Percentiles rank a stretch among this genome's conserved stretches.
Conservation (phyloP, 2,888 invertebrate species). For the Pammene aurita region DNA sequence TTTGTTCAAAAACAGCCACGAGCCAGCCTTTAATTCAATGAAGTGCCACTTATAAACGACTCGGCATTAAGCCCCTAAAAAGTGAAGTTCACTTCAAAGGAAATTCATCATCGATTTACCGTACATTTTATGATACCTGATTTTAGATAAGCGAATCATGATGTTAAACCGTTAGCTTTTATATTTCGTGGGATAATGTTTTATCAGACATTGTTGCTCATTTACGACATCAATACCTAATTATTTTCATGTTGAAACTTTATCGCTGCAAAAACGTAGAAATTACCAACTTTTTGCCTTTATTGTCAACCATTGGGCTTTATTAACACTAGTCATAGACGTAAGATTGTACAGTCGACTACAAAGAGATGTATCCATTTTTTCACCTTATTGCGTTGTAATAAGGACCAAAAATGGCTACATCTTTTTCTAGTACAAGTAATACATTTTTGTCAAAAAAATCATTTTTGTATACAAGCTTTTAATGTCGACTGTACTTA, state of each 20-base stretch:
- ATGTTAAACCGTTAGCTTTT: constrained; percentile 48
- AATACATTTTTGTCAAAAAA: too few relatives aligned
- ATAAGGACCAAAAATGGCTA: too few relatives aligned
- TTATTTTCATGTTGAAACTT: background rate
- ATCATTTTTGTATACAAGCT: too few relatives aligned
- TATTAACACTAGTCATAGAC: too few relatives aligned
- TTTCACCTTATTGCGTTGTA: too few relatives aligned
- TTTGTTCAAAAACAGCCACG: background rate
- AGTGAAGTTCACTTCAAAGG: constrained; percentile 22
- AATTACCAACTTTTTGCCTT: background rate
- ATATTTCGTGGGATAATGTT: constrained; percentile 33
- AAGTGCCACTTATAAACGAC: constrained; percentile 9
- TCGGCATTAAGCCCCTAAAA: constrained; percentile 12
- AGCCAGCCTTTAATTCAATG: background rate
- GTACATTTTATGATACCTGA: constrained; percentile 52
- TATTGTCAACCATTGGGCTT: background rate
- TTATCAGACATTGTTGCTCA: constrained; percentile 24
- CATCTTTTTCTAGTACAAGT: too few relatives aligned
- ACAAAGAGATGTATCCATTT: too few relatives aligned
- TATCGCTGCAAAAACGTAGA: background rate
- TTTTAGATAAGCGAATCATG: constrained; percentile 53
- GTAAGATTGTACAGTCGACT: too few relatives aligned
- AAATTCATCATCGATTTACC: constrained; percentile 53
- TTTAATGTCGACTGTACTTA: too few relatives aligned
- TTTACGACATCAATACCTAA: constrained; percentile 2